These are phyloP conservation scores for Lepidostoma basale DNA, from an alignment of 1,140 invertebrate species.

Conservation along the genomic window DNA sequence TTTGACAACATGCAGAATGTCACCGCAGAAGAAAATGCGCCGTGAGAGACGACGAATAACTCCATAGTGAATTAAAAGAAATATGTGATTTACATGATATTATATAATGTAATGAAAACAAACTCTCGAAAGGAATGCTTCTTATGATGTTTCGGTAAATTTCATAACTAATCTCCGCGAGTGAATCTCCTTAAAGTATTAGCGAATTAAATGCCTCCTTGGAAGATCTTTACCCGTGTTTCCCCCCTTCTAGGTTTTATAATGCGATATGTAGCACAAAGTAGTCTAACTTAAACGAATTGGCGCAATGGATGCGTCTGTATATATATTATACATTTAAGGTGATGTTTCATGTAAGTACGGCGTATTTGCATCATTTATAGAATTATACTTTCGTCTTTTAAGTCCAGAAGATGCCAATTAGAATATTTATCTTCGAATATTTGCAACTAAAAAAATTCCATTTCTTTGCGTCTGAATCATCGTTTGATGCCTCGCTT, in stretches of 20 bases:
- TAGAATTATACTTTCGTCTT: constrained; percentile 11
- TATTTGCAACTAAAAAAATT: constrained; percentile 4
- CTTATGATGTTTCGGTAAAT: background rate
- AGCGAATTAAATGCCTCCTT: background rate
- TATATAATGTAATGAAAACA: constrained; percentile 16
- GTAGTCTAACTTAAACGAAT: constrained; percentile 15
- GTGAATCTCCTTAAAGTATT: constrained; percentile 18
- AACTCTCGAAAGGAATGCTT: background rate
- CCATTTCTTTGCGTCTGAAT: no score
- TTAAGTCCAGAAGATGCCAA: constrained; percentile 20
- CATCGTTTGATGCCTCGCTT: no score
- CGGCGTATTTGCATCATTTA: background rate
- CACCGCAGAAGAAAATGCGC: background rate
- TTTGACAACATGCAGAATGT: constrained; percentile 15
- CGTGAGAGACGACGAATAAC: background rate
- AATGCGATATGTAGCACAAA: constrained; percentile 19
- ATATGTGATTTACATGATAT: constrained; percentile 16
- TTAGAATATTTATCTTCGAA: background rate
- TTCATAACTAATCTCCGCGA: background rate
- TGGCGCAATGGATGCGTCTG: constrained; percentile 6
- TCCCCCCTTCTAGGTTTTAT: constrained; percentile 15
- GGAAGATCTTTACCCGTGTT: background rate
- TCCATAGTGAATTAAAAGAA: background rate
- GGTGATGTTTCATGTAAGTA: constrained; percentile 15
- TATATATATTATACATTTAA: constrained; percentile 5